Percentiles rank a stretch among this genome's conserved stretches.
These are phyloP conservation scores for Osedax fenrisi DNA, from an alignment of 2,888 invertebrate species.

Conservation along the genomic window DNA sequence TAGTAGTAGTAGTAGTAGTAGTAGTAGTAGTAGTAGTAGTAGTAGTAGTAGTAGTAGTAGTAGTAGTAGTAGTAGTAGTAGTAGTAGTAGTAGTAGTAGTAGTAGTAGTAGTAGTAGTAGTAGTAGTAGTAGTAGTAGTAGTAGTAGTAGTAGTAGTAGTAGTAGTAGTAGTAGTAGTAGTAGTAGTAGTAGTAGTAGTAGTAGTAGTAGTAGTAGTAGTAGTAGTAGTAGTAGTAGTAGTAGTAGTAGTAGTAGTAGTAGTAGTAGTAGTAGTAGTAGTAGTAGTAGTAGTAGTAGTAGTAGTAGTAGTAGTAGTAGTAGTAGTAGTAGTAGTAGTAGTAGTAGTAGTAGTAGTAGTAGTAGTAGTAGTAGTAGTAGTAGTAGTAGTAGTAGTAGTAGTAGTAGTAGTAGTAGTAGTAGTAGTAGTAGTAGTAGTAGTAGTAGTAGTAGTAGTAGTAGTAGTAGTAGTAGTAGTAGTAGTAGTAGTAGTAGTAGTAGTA, in stretches of 20 bases:
- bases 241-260: neutral
- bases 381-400: neutral
- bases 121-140: too few relatives aligned
- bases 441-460: neutral
- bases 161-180: too few relatives aligned
- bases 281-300: neutral
- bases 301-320: neutral
- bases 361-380: neutral
- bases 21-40: constrained; percentile 1
- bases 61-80: constrained; percentile 9
- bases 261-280: neutral
- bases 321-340: neutral
- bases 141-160: too few relatives aligned
- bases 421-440: neutral
- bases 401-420: neutral
- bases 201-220: too few relatives aligned
- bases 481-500: too few relatives aligned
- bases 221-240: neutral
- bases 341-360: neutral
- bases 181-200: too few relatives aligned
- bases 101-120: too few relatives aligned
- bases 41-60: constrained; percentile 5
- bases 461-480: neutral
- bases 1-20: constrained; percentile 8
- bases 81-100: too few relatives aligned